These are phyloP conservation scores for Lucilia cuprina DNA, from an alignment of 1,140 invertebrate species.

Conservation along the genomic window DNA sequence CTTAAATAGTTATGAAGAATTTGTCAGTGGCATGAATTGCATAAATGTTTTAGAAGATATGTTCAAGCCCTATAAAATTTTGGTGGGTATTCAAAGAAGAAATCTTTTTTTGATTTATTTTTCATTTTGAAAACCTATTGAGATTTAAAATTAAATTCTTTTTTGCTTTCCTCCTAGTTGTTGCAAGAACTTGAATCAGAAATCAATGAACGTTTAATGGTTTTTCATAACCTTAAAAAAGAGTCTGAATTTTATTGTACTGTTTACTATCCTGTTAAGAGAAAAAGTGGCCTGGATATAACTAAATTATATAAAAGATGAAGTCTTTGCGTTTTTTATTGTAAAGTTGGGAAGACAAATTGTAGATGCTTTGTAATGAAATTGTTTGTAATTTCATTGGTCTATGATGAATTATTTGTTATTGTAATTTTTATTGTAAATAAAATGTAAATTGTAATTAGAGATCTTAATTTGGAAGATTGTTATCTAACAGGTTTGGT, in stretches of 20 bases:
- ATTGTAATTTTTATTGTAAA: no score
- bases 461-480: no score
- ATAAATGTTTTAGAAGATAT: constrained; percentile 45
- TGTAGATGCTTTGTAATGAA: constrained; percentile 10
- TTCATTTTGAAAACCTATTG: not conserved
- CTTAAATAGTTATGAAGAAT: constrained; percentile 49
- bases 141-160: not conserved
- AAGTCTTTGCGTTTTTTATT: not conserved
- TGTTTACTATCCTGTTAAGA: constrained; percentile 52
- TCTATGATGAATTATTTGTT: no score
- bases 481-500: no score
- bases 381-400: not conserved
- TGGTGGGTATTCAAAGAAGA: constrained; percentile 34
- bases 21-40: constrained; percentile 48
- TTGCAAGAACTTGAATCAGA: constrained; percentile 43
- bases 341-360: not conserved
- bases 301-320: not conserved
- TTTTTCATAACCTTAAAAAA: constrained; percentile 47
- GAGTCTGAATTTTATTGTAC: constrained; percentile 56
- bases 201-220: constrained; percentile 49
- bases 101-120: no score
- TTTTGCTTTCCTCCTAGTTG: constrained; percentile 9
- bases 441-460: no score
- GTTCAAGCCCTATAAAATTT: constrained; percentile 44
- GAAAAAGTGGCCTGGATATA: constrained; percentile 34